Conservation (phyloP, 2,888 invertebrate genomes). For the Chrysotoxum bicinctum region DNA sequence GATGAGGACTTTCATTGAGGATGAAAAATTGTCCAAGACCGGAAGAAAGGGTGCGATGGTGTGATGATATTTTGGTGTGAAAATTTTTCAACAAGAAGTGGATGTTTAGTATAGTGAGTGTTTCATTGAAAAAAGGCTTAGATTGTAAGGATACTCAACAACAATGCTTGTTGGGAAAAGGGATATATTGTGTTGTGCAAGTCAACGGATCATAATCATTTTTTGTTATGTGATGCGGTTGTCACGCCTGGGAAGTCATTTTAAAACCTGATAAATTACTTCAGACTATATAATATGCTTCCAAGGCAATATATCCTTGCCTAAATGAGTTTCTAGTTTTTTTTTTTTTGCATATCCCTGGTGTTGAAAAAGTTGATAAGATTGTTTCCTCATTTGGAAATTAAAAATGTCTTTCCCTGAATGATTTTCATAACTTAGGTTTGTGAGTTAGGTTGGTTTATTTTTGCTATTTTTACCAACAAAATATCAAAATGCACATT, state of each 20-base stretch:
- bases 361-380: neutral
- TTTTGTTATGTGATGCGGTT: neutral
- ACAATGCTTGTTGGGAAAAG: neutral
- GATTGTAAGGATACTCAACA: constrained; percentile 34
- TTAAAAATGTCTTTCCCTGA: neutral
- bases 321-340: neutral
- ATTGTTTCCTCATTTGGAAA: neutral
- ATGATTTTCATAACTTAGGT: too few species aligned
- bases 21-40: constrained; percentile 43
- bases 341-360: neutral
- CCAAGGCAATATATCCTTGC: neutral
- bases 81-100: constrained; percentile 43
- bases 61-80: constrained; percentile 51
- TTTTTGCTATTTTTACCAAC: too few species aligned
- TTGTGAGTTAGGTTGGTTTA: too few species aligned
- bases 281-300: neutral
- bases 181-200: constrained; percentile 35
- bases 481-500: too few species aligned
- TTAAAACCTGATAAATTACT: neutral
- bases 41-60: constrained; percentile 11
- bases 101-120: constrained; percentile 39
- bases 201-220: constrained; percentile 47
- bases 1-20: constrained; percentile 23
- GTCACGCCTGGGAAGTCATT: constrained; percentile 16
- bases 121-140: constrained; percentile 29